Evolutionary conservation across 2,797 vertebrate genomes (phyloP).

Genomic region (Valencia hispanica): DNA sequence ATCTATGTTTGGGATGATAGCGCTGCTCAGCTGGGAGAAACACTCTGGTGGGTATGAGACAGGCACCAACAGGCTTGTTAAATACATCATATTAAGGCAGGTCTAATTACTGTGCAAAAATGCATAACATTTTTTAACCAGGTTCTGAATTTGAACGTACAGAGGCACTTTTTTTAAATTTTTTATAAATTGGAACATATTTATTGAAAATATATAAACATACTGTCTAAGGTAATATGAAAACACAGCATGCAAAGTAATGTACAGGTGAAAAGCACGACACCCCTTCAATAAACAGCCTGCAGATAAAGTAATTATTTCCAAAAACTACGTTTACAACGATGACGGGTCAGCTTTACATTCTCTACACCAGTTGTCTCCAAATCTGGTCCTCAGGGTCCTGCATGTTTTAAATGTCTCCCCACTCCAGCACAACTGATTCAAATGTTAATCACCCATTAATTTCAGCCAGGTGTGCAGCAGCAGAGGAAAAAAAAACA

Average conservation of each 20-base stretch:
- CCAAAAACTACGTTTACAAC: too few species aligned
- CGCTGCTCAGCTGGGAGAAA: not conserved
- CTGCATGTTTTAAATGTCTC: too few species aligned
- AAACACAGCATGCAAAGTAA: not conserved
- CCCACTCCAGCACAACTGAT: too few species aligned
- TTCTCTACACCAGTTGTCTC: too few species aligned
- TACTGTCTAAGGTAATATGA: not conserved
- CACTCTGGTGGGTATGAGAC: not conserved
- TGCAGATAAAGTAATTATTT: not conserved
- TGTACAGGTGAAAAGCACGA: too few species aligned
- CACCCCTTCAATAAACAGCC: not conserved
- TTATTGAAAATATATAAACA: not conserved
- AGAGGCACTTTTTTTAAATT: not conserved
- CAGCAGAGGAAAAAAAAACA: too few species aligned
- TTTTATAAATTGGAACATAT: not conserved
- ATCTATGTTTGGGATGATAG: not conserved
- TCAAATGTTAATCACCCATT: too few species aligned
- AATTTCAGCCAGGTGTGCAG: too few species aligned
- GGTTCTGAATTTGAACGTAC: not conserved
- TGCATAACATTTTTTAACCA: not conserved
- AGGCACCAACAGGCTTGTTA: not conserved
- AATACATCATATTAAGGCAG: not conserved
- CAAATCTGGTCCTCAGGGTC: too few species aligned
- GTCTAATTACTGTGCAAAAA: not conserved
- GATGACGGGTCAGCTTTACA: not conserved